Evolutionary conservation across 2,888 invertebrate genomes (phyloP).

Genomic region (Phorcus lineatus): DNA sequence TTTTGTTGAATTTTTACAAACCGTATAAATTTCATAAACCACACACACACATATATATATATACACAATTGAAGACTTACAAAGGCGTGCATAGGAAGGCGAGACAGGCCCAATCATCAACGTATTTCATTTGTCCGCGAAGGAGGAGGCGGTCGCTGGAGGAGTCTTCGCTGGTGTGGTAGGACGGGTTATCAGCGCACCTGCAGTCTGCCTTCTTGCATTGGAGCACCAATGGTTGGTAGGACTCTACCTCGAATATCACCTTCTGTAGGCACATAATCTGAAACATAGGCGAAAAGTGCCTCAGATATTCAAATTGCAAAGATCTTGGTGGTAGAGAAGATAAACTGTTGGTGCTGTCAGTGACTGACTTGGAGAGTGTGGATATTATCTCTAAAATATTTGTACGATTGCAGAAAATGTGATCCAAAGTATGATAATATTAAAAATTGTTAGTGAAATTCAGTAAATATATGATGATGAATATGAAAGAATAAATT

Average conservation of each 20-base stretch:
- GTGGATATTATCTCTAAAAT: no score
- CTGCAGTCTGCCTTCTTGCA: not conserved
- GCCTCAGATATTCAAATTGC: no score
- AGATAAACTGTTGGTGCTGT: no score
- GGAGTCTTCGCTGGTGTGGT: not conserved
- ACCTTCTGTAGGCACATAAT: constrained; percentile 87
- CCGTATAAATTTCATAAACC: not conserved
- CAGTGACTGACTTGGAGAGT: no score
- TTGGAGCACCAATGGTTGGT: constrained; percentile 67
- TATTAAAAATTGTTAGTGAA: no score
- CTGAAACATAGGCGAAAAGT: constrained; percentile 75
- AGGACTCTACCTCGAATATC: constrained; percentile 87
- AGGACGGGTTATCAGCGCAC: not conserved
- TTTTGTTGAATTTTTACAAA: no score
- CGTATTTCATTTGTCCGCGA: constrained; percentile 89
- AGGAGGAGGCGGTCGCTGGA: constrained; percentile 75
- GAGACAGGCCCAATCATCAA: constrained; percentile 87
- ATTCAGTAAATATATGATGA: no score
- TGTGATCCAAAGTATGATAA: no score
- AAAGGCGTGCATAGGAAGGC: constrained; percentile 92
- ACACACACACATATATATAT: not conserved
- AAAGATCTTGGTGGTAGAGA: no score
- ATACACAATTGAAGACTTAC: constrained; percentile 79
- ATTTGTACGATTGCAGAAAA: no score
- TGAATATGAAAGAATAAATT: no score